Evolutionary conservation across 2,113 vertebrate species (phyloP), one percentile per base, ranked within the genome.

Genomic region (Origma solitaria): DNA sequence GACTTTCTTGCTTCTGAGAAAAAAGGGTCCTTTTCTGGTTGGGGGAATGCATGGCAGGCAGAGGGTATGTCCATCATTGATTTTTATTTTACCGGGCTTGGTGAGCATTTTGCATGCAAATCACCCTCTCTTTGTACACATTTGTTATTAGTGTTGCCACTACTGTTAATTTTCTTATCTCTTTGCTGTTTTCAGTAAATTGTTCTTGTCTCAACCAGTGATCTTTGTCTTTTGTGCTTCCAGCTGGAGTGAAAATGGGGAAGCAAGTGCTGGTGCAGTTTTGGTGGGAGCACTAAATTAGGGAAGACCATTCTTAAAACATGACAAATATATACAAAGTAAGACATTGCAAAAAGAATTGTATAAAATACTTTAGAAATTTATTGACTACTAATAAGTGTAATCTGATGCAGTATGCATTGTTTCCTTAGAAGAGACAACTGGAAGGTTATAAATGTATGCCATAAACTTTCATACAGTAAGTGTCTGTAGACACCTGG

Each of bases 261-360:
- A 57, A 42, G 6, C 8, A 49, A 57, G 21, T 31, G 16, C 25
- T 75, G 10, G 31, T 66, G 24, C 5, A 42, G 16, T 66, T 85
- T 66, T 42, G 7, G 20, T 57, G 15, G 7, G 35, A 30, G 8
- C 15, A 40, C 19, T 40, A 65, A 28, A 75, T 47, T 49, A 30
- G 10, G 13, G 30, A 57, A 65, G 6, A 57, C 15, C 8, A 25
- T 49, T 42, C 30, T 25, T 57, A 50, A 76, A 44, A 6, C 7
- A 42, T 50, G 31, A 58, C 19, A 57, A 25, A 50, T 1, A 86
- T 83, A 90, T 68, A 60, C 31, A 76, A 31, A 80, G 24, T 57
- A 86, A n/a, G 71, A 37, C 20, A 81, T 54, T 64, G 35, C 10
- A 69, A 33, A 97, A 91, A 89, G 30, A 83, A 92, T 65, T 89